Percentiles rank a stretch among this genome's conserved stretches.
These are phyloP conservation scores for Parthenolecanium corni DNA, from an alignment of 2,888 invertebrate genomes.

Conservation along the genomic window DNA sequence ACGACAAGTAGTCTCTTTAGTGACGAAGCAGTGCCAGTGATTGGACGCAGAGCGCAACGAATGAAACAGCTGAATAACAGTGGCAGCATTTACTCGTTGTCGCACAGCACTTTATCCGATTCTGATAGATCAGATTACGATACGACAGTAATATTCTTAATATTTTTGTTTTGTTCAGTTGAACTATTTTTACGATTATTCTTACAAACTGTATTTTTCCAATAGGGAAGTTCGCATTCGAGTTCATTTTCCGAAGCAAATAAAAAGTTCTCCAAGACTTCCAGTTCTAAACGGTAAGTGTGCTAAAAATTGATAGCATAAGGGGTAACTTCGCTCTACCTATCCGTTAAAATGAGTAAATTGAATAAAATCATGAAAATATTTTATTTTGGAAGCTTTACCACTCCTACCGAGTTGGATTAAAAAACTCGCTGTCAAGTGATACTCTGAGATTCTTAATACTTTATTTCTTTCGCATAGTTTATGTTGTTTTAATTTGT, in stretches of 20 bases:
- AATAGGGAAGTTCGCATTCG: constrained; percentile 17
- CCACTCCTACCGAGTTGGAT: too few relatives aligned
- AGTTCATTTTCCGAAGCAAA: constrained; percentile 3
- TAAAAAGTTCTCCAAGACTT: neutral
- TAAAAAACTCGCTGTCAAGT: too few relatives aligned
- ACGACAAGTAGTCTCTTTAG: constrained; percentile 47
- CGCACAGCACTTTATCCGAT: constrained; percentile 14
- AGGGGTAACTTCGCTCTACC: too few relatives aligned
- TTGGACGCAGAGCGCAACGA: constrained; percentile 30
- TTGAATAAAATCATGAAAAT: too few relatives aligned
- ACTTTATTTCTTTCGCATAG: neutral
- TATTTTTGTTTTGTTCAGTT: neutral
- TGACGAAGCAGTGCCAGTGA: constrained; percentile 43
- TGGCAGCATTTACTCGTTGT: constrained; percentile 11
- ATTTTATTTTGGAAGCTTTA: too few relatives aligned
- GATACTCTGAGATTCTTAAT: too few relatives aligned
- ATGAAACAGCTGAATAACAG: constrained; percentile 22
- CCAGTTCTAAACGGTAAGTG: neutral
- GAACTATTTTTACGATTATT: neutral
- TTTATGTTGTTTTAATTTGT: neutral
- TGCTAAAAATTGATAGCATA: neutral
- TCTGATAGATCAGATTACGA: constrained; percentile 26
- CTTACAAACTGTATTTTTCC: neutral
- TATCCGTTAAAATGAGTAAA: too few relatives aligned
- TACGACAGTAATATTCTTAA: neutral